Base-by-base conservation (phyloP, 1,140 invertebrate species). In the Drepana arcuata region DNA sequence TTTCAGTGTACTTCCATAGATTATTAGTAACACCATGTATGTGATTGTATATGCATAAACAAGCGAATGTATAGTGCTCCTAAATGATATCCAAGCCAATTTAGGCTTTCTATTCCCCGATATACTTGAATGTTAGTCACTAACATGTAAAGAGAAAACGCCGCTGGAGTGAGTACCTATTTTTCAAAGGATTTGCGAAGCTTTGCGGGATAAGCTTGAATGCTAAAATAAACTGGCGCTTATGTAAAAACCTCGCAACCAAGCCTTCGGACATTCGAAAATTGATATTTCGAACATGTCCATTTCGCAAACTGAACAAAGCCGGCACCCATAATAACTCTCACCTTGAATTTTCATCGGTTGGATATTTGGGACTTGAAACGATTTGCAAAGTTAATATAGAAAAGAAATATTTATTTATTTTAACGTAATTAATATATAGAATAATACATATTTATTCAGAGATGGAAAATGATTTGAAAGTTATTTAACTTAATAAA, bases 371-470 rank as follows among this genome's bases (percentile, higher is more conserved):
- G 41, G 16, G 38, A 57, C 40, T 61, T 23, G 42, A 43, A 49
- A 38, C 54, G 50, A 46, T 52, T 34, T 55, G 34, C 53, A 51
- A 45, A 34, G 45, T 41, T 42, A 32, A 41, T 28, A 38, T 66
- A 64, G 44, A 59, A 67, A 60, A 66, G 58, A 74, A 47, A 56
- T 47, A 63, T 67, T 63, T 62, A 71, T 57, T 81, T 70, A 65
- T 57, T 62, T 74, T 57, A 60, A 59, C 61, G 59, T 60, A 61
- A 51, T 39, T 42, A 48, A 66, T 59, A 69, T 67, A 73, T 55
- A 58, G 65, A 42, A 65, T 68, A 66, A 42, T 60, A 6, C 62
- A 69, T 72, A 60, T 52, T 50, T 50, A 5, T 26, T 10, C 6
- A 26, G 6, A 10, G 24, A 26, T 26, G 4, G 10, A 10, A 10